A percentile compares a stretch with the other conserved stretches of the same genome.
These are phyloP conservation scores for Andrena trimmerana DNA, from an alignment of 2,888 invertebrate species.

Conservation along the genomic window DNA sequence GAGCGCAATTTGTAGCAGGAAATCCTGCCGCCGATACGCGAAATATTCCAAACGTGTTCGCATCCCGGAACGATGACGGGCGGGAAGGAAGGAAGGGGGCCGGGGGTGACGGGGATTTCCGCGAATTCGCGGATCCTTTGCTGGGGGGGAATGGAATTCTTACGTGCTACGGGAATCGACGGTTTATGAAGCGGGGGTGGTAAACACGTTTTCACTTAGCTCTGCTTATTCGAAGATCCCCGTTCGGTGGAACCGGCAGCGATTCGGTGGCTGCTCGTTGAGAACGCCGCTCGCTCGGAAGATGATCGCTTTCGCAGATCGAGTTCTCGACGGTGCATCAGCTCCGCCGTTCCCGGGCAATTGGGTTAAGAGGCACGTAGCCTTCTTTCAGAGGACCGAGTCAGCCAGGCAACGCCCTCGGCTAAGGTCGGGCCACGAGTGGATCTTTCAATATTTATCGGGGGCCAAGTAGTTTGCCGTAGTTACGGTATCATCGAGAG, in stretches of 20 bases:
- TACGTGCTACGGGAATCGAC: conserved; percentile 38
- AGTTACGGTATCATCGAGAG: conserved; percentile 47
- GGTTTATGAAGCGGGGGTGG: background rate
- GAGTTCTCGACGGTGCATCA: conserved; percentile 6
- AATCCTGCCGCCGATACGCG: conserved; percentile 31
- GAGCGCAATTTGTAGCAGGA: conserved; percentile 26
- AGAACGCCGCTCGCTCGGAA: background rate
- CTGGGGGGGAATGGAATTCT: conserved; percentile 35
- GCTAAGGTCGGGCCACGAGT: conserved; percentile 30
- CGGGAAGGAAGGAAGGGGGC: background rate
- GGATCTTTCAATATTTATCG: conserved; percentile 66
- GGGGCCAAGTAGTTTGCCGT: conserved; percentile 53
- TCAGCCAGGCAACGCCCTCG: conserved; percentile 39
- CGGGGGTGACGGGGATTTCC: conserved; percentile 20
- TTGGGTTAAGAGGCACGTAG: conserved; percentile 38
- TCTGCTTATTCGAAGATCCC: no score
- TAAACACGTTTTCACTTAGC: no score
- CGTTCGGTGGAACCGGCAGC: no score
- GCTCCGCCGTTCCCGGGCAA: conserved; percentile 23
- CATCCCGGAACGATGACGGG: conserved; percentile 26
- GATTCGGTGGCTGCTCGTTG: no score
- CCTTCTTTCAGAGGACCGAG: conserved; percentile 16
- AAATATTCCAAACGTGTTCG: conserved; percentile 47
- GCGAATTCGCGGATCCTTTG: conserved; percentile 24
- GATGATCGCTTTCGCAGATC: conserved; percentile 8